These are phyloP conservation scores for Danio rerio DNA, from an alignment of 2,113 vertebrate species.

Conservation along the genomic window GRCz12tu NC_133199.1:32285001-32285500, in stretches of 20 bases:
- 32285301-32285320: constrained; percentile 32
- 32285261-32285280: background rate
- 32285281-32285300: constrained; percentile 37
- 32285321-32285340: constrained; percentile 23
- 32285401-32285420: constrained; percentile 22
- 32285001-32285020: too few species aligned
- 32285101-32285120: background rate
- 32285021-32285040: too few species aligned
- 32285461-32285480: constrained; percentile 21
- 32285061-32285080: background rate
- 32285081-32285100: background rate
- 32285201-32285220: background rate
- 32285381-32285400: constrained; percentile 44
- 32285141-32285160: background rate
- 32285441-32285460: constrained; percentile 20
- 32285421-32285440: constrained; percentile 42
- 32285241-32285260: background rate
- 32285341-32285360: constrained; percentile 30
- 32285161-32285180: background rate
- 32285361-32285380: constrained; percentile 35
- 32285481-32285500: constrained; percentile 21
- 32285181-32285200: background rate
- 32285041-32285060: too few species aligned
- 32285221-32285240: background rate
- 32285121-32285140: background rate